phyloP scores from a whole-genome alignment of 2,797 vertebrate genomes.

The Pygocentrus nattereri region DNA sequence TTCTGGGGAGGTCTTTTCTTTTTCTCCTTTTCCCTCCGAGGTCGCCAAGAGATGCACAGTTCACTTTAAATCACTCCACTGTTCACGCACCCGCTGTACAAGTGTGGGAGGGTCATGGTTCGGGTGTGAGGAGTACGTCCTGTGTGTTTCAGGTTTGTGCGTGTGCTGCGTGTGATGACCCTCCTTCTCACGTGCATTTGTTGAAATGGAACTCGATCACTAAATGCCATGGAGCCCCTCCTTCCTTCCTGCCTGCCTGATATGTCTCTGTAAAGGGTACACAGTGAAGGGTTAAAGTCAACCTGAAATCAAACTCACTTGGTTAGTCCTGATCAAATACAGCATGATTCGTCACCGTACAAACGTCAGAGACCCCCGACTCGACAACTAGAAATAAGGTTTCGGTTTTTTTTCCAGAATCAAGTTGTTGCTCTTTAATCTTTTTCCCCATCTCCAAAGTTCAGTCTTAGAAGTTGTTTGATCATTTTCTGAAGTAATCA shows the following conservation, averaged over 20 bases:
- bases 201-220: not conserved
- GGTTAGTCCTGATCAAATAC: not conserved
- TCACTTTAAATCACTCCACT: conserved; percentile 46
- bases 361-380: too few species aligned
- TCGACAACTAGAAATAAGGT: too few species aligned
- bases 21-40: conserved; percentile 8
- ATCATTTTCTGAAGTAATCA: too few species aligned
- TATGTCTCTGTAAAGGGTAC: conserved; percentile 1
- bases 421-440: too few species aligned
- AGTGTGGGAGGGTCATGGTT: not conserved
- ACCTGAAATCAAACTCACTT: not conserved
- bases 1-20: not conserved
- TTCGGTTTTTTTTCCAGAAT: too few species aligned
- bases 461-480: too few species aligned
- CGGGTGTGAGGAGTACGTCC: not conserved
- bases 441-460: too few species aligned
- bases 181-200: not conserved
- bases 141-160: conserved; percentile 2
- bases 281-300: not conserved
- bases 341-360: not conserved
- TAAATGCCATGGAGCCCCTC: not conserved
- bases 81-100: not conserved
- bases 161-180: not conserved
- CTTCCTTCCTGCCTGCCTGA: not conserved
- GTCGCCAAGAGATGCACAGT: conserved; percentile 49